phyloP scores from a whole-genome alignment of 2,113 vertebrate genomes.

The Tetrao urogallus region DNA sequence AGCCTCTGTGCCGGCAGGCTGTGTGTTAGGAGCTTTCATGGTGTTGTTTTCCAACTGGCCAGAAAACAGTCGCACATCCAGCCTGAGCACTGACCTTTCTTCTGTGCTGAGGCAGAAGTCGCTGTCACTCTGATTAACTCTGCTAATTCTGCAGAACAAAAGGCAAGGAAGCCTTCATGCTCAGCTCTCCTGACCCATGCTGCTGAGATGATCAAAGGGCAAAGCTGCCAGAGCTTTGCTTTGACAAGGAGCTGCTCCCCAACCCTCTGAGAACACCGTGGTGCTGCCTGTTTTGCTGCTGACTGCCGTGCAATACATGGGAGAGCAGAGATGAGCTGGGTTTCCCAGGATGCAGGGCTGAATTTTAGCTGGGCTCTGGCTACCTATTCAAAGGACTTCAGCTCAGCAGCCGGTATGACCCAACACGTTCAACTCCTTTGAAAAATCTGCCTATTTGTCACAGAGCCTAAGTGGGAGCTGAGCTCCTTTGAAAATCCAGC shows the following conservation, averaged over 20 bases:
- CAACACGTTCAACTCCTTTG: not conserved
- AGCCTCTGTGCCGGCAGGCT: not conserved
- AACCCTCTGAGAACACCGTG: not conserved
- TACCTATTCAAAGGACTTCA: constrained; percentile 50
- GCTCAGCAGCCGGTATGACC: constrained; percentile 32
- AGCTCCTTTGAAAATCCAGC: constrained; percentile 47
- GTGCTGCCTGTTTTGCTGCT: not conserved
- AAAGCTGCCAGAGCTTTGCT: not conserved
- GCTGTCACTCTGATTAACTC: constrained; percentile 70
- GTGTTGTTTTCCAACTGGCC: constrained; percentile 9
- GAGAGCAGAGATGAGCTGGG: not conserved
- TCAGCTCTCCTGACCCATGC: constrained; percentile 33
- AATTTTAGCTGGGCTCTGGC: constrained; percentile 31
- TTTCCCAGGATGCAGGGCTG: not conserved
- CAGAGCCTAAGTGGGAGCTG: constrained; percentile 1
- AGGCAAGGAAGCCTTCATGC: constrained; percentile 39
- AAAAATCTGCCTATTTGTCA: constrained; percentile 9
- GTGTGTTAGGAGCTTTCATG: not conserved
- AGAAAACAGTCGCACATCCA: constrained; percentile 21
- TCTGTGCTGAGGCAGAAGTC: constrained; percentile 56
- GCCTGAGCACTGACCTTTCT: constrained; percentile 66
- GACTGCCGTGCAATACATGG: not conserved
- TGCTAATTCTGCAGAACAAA: constrained; percentile 62
- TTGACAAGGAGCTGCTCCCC: not conserved
- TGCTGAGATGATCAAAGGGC: constrained; percentile 58